Conservation (phyloP, 2,113 vertebrate genomes). For the Melanostigma gelatinosum region DNA sequence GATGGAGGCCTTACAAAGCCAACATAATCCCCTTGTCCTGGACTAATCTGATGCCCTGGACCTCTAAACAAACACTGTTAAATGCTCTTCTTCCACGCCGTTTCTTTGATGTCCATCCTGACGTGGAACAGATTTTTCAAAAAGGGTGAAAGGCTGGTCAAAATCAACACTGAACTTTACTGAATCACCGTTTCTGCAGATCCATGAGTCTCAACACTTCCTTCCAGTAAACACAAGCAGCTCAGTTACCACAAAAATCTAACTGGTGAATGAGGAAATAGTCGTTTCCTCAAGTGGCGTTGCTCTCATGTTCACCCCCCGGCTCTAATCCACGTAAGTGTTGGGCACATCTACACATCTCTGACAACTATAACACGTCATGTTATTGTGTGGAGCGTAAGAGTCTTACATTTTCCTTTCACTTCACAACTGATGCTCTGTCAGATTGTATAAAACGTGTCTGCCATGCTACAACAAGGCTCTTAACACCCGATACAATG, state of each 20-base stretch:
- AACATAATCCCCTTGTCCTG: slow-evolving; percentile 71
- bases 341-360: slow-evolving; percentile 24
- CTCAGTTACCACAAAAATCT: slow-evolving; percentile 30
- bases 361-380: slow-evolving; percentile 30
- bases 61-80: slow-evolving; percentile 66
- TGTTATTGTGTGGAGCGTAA: slow-evolving; percentile 16
- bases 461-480: slow-evolving; percentile 33
- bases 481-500: slow-evolving; percentile 23
- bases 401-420: slow-evolving; percentile 44
- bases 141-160: slow-evolving; percentile 6
- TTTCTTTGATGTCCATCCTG: slow-evolving; percentile 26
- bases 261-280: slow-evolving; percentile 28
- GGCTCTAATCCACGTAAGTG: slow-evolving; percentile 8
- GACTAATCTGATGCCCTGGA: slow-evolving; percentile 66
- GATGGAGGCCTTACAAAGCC: slow-evolving; percentile 65
- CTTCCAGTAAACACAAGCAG: neutral
- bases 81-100: slow-evolving; percentile 31
- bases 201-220: neutral
- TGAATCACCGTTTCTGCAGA: neutral
- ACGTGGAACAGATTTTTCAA: slow-evolving; percentile 3
- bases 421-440: slow-evolving; percentile 42
- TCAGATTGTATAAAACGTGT: slow-evolving; percentile 37
- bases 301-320: slow-evolving; percentile 14
- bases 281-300: slow-evolving; percentile 19
- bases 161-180: neutral